Base-by-base conservation (phyloP, 2,888 invertebrate species). In the Himalopsyche anomala region DNA sequence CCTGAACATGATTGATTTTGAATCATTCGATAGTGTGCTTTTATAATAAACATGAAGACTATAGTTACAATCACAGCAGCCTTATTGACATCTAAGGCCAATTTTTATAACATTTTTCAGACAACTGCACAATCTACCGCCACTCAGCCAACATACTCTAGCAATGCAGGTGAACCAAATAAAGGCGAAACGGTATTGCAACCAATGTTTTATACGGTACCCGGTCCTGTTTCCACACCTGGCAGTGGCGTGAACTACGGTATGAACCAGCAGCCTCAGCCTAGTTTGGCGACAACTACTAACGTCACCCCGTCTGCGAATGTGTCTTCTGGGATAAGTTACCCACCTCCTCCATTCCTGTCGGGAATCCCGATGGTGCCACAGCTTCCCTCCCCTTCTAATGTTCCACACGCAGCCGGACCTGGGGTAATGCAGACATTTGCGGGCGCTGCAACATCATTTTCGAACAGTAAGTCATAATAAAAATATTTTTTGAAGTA, bases 361-460 rank as follows among this genome's bases (percentile, higher is more conserved):
- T 91, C 93, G 51, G 94, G 94, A 89, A 93, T 94, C 9, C 93
- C 93, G 51, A 92, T 93, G 91, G 93, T 94, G 40, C 87, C 87
- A 80, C 86, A 87, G 28, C 87, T 89, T 54, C 82, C 89, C 74
- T 87, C 36, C 9, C 74, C 19, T 6, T 54, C 55, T 55, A 54
- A 82, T 82, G 45, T 28, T 81, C 54, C 51, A 38, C 5, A 12
- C 81, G 9, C 54, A 40, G 12, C 81, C 79, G 15, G 19, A 40
- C 28, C 81, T n/a, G 80, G 74, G 11, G 80, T 83, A 15, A 86
- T 85, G 12, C 86, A 92, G 88, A 92, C 92, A 81, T 90, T 93
- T 89, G 92, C 92, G 51, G 92, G 93, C 17, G 92, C 92, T 89
- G 92, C 93, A 91, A 92, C 93, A 88, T 91, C 92, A 17, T 92